Evolutionary conservation across 2,797 vertebrate genomes (phyloP).

Genomic region (Macropus fuliginosus): DNA sequence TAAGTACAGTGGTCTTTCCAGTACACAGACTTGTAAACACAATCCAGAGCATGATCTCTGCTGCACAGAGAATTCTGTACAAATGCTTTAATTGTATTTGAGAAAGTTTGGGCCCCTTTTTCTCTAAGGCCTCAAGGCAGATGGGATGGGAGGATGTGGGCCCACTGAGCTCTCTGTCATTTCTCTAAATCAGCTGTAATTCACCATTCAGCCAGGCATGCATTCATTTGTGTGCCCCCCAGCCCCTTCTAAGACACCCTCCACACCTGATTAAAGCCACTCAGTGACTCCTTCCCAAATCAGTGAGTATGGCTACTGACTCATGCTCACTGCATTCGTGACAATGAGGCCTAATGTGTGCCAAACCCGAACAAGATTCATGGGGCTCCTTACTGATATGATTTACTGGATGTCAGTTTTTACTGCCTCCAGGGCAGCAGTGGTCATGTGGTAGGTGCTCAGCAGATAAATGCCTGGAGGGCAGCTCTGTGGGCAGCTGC

Average conservation of each 20-base stretch:
- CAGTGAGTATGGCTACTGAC: not conserved
- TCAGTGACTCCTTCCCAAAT: constrained; percentile 19
- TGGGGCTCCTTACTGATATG: constrained; percentile 54
- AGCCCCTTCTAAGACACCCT: not conserved
- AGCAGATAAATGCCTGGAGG: not conserved
- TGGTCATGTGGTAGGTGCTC: not conserved
- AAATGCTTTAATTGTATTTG: not conserved
- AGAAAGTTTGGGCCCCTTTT: fast-evolving
- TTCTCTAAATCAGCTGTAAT: not conserved
- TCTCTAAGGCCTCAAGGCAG: fast-evolving
- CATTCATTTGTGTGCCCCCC: not conserved
- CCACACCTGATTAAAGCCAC: not conserved
- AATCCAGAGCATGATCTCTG: not conserved
- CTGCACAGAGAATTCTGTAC: not conserved
- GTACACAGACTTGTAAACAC: fast-evolving
- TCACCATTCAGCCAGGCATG: not conserved
- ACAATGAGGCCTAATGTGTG: constrained; percentile 26
- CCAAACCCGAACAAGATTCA: constrained; percentile 50
- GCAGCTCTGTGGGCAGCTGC: constrained; percentile 43
- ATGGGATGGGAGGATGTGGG: not conserved
- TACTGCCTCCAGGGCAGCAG: constrained; percentile 48
- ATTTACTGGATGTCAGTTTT: constrained; percentile 53
- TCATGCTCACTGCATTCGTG: not conserved
- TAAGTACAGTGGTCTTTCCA: not conserved
- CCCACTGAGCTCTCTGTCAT: not conserved